Evolutionary conservation across 2,113 vertebrate genomes (phyloP).

Genomic region (Centropristis striata): DNA sequence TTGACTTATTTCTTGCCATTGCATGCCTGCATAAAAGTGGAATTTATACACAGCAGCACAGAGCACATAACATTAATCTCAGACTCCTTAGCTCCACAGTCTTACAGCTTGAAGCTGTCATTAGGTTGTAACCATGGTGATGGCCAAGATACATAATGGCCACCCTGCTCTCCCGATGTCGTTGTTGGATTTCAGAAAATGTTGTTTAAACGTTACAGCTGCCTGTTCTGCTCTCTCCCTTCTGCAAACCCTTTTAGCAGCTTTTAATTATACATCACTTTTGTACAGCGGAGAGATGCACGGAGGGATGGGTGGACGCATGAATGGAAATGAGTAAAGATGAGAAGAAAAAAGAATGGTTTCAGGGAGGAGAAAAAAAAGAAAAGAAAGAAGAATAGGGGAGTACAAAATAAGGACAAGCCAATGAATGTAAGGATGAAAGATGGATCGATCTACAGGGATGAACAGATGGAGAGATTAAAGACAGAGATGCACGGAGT

Average conservation of each 20-base stretch:
- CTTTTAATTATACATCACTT: slow-evolving; percentile 64
- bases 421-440: slow-evolving; percentile 10
- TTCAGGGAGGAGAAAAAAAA: background rate
- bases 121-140: slow-evolving; percentile 37
- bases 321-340: background rate
- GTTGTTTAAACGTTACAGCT: slow-evolving; percentile 22
- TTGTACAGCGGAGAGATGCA: slow-evolving; percentile 10
- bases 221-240: background rate
- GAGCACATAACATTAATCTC: background rate
- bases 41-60: background rate
- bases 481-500: background rate
- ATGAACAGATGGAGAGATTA: slow-evolving; percentile 38
- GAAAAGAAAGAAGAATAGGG: background rate
- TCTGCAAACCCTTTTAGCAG: slow-evolving; percentile 48
- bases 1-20: background rate
- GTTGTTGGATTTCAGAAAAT: slow-evolving; percentile 26
- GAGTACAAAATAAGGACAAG: slow-evolving; percentile 1
- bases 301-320: background rate
- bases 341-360: background rate
- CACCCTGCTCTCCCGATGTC: slow-evolving; percentile 7
- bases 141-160: slow-evolving; percentile 17
- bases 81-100: slow-evolving; percentile 5
- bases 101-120: slow-evolving; percentile 23
- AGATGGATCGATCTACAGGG: slow-evolving; percentile 10
- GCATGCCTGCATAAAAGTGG: background rate